Base-by-base conservation (phyloP, 2,797 vertebrate genomes). In the Heteromormyrus szaboi region DNA sequence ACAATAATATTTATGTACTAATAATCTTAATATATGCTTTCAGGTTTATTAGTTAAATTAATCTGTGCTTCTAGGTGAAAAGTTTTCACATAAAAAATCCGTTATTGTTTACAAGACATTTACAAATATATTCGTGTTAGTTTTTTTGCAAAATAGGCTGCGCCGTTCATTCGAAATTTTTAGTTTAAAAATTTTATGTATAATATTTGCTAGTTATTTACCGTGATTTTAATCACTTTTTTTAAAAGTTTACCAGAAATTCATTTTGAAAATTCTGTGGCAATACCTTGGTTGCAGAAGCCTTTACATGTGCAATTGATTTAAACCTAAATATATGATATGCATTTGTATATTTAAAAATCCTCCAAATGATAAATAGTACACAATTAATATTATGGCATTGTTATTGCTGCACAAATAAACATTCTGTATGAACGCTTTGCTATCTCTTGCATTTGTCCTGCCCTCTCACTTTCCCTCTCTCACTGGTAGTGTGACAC, bases 401-500 rank as follows among this genome's bases (percentile, higher is more conserved):
- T 56, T n/a, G 22, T 84, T 62, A 88, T 84, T 84, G 14, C 76
- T 88, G 22, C 6, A 72, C n/a, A 53, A 29, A 68, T 29, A 33
- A 41, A 41, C 46, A n/a, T 25, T 65, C 44, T 51, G 33, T 53
- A 51, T 7, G 65, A 86, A 14, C 14, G 50, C 65, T 86, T 86
- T 41, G 62, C 48, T 9, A 53, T 86, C 17, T 37, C 50, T 22
- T 14, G 17, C 33, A 41, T 85, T 59, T 37, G 81, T 68, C 22
- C 65, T 59, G 14, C 88, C 19, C 33, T 54, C 51, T 81, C 50
- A 79, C 37, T 79, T 76, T 51, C 51, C 50, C 65, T 56, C 22
- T 79, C 12, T 54, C 46, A n/a, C 11, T 51, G 68, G 44, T 41
- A 89, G 86, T 87, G 86, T 89, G 89, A 84, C 89, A 89, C 89